Conservation (phyloP, 2,888 invertebrate species). For the Drosophila infuscata region DNA sequence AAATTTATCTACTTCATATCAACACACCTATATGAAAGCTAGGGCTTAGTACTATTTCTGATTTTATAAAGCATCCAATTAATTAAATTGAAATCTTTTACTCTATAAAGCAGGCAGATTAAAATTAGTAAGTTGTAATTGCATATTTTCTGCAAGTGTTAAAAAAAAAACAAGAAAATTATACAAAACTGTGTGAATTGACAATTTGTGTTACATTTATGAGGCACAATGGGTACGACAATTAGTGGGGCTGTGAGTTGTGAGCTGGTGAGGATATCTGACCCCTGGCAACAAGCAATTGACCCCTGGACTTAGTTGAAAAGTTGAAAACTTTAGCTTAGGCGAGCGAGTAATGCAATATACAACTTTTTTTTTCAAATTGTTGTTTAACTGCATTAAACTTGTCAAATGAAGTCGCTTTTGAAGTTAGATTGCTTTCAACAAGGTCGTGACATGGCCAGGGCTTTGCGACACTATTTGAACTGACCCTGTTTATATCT, state of each 20-base stretch:
- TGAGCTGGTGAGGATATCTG: slow-evolving; percentile 6
- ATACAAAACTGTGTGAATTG: slow-evolving; percentile 9
- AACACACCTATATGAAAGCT: too few species aligned
- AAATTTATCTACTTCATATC: neutral
- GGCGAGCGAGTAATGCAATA: slow-evolving; percentile 60
- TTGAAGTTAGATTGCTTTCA: slow-evolving; percentile 70
- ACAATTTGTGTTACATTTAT: slow-evolving; percentile 45
- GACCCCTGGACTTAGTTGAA: slow-evolving; percentile 36
- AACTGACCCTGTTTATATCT: slow-evolving; percentile 8
- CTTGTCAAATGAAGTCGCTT: slow-evolving; percentile 76
- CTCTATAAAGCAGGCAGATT: neutral
- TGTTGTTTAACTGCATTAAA: slow-evolving; percentile 76
- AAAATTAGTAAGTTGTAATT: slow-evolving; percentile 7
- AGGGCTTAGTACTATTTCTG: neutral
- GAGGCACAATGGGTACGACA: slow-evolving; percentile 41
- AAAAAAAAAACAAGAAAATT: slow-evolving; percentile 5
- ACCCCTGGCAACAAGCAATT: slow-evolving; percentile 19
- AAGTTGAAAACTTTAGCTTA: slow-evolving; percentile 52
- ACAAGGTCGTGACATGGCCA: slow-evolving; percentile 38
- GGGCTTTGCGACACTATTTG: slow-evolving; percentile 20
- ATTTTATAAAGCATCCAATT: neutral
- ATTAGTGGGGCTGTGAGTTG: slow-evolving; percentile 11
- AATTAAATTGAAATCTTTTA: too few species aligned
- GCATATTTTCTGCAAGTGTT: slow-evolving; percentile 6
- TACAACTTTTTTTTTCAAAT: slow-evolving; percentile 58